These are phyloP conservation scores for Rhadina sibilatrix DNA, from an alignment of 2,113 vertebrate genomes.

Conservation along the genomic window DNA sequence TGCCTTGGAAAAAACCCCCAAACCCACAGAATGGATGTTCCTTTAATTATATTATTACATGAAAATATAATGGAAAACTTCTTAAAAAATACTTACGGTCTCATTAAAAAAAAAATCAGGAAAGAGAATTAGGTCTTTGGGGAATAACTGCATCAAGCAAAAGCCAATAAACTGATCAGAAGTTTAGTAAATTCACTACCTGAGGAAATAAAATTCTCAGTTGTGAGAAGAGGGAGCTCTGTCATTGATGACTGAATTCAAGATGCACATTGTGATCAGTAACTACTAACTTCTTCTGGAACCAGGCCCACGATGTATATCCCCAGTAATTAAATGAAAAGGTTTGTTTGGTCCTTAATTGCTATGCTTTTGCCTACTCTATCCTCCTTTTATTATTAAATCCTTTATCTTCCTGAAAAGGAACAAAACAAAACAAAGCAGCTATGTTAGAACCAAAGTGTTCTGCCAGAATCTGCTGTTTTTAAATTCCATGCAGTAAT, in stretches of 20 bases:
- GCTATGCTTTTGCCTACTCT: not conserved
- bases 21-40: not conserved
- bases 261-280: not conserved
- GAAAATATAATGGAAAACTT: not conserved
- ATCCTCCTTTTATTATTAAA: not conserved
- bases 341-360: not conserved
- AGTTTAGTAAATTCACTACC: not conserved
- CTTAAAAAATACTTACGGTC: not conserved
- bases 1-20: not conserved
- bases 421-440: not conserved
- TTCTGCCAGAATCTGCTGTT: slow-evolving; percentile 53
- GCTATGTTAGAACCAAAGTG: slow-evolving; percentile 5
- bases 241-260: not conserved
- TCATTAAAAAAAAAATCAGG: not conserved
- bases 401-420: not conserved
- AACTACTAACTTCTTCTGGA: not conserved
- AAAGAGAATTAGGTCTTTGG: not conserved
- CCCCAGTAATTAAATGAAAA: not conserved
- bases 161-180: not conserved
- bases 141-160: not conserved
- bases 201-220: not conserved
- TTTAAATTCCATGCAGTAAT: slow-evolving; percentile 53
- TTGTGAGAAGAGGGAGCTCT: not conserved
- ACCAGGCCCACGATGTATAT: not conserved
- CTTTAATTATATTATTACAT: not conserved